phyloP scores from a whole-genome alignment of 2,113 vertebrate species.

The Turdus rufiventris region DNA sequence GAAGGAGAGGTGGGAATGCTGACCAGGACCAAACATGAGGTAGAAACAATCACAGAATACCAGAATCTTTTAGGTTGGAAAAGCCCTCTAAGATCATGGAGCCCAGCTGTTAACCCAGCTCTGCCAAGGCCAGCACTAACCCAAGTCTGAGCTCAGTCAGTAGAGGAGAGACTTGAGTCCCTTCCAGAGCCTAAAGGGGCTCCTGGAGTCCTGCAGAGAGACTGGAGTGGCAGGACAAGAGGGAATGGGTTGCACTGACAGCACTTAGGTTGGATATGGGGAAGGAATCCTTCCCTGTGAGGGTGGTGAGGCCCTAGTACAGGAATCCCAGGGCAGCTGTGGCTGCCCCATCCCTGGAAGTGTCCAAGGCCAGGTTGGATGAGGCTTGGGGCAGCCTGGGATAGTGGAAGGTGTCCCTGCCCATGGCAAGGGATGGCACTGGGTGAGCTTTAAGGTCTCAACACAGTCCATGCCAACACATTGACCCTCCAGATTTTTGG shows the following conservation, averaged over 20 bases:
- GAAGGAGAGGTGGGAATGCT: background rate
- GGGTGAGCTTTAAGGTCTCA: background rate
- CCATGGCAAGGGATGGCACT: background rate
- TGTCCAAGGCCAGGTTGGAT: background rate
- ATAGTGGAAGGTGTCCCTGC: background rate
- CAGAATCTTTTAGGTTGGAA: background rate
- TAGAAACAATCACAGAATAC: background rate
- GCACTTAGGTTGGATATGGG: background rate
- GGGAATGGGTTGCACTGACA: background rate
- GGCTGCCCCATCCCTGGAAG: background rate
- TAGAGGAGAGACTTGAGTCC: background rate
- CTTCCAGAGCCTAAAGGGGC: background rate
- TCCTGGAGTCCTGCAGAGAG: background rate
- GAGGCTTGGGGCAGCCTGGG: background rate
- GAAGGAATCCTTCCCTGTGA: background rate
- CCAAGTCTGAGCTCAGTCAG: background rate
- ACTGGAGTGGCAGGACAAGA: background rate
- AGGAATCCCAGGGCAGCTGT: rapidly evolving
- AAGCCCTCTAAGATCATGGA: background rate
- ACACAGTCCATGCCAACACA: background rate
- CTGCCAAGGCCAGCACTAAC: background rate
- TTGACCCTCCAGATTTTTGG: background rate
- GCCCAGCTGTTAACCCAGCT: background rate
- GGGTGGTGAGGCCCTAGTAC: background rate
- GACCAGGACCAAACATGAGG: no score